phyloP scores from a whole-genome alignment of 1,140 invertebrate genomes.

The Drosophila sucinea region DNA sequence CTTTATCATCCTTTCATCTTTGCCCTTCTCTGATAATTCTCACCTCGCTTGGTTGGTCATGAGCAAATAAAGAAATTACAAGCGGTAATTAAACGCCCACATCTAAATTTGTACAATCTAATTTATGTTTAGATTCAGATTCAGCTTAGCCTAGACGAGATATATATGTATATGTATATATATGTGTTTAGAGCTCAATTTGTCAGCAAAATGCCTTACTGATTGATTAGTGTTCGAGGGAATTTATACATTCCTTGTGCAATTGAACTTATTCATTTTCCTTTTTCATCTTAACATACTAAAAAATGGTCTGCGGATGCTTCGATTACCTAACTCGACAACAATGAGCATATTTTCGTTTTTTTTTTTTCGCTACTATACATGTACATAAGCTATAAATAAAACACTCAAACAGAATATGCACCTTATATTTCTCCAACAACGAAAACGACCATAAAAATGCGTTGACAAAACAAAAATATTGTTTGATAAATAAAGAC shows the following conservation, averaged over 20 bases:
- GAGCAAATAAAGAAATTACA: slow-evolving; percentile 14
- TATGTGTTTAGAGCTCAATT: background rate
- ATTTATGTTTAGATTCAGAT: slow-evolving; percentile 1
- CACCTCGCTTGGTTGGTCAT: background rate
- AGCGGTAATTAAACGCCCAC: slow-evolving; percentile 12
- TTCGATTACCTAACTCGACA: slow-evolving; percentile 31
- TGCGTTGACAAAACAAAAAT: slow-evolving; percentile 34
- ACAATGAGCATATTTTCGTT: slow-evolving; percentile 45
- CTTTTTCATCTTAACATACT: background rate
- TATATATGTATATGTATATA: background rate
- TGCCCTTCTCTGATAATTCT: background rate
- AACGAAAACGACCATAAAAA: slow-evolving; percentile 30
- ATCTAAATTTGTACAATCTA: background rate
- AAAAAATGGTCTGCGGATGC: background rate
- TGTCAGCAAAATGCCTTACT: background rate
- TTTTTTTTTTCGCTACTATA: slow-evolving; percentile 33
- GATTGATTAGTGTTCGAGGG: no score
- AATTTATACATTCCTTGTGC: no score
- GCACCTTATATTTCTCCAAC: slow-evolving; percentile 64
- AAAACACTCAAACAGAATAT: slow-evolving; percentile 47
- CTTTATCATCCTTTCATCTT: slow-evolving; percentile 1
- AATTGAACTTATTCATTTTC: background rate
- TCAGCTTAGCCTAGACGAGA: background rate
- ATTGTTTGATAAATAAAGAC: slow-evolving; percentile 31
- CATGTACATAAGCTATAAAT: slow-evolving; percentile 35